These are phyloP conservation scores for Phodopus roborovskii DNA, from an alignment of 2,113 vertebrate species.

Conservation along the genomic window DNA sequence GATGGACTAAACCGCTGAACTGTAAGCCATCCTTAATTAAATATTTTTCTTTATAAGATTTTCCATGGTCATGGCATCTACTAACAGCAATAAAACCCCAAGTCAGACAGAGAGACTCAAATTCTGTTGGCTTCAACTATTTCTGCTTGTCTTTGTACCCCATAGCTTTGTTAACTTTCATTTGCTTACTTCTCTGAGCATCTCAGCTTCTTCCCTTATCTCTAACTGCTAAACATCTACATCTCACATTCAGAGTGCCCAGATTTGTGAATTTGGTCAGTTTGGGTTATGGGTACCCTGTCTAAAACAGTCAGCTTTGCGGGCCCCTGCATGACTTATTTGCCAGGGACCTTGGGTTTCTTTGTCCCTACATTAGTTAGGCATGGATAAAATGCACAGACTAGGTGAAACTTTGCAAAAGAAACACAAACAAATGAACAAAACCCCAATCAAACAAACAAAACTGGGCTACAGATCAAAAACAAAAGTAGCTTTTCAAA, in stretches of 20 bases:
- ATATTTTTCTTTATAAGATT: background rate
- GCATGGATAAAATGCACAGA: background rate
- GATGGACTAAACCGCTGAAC: background rate
- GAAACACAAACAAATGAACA: background rate
- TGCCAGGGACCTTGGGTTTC: background rate
- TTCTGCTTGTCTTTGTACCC: background rate
- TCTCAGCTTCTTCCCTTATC: background rate
- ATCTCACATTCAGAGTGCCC: background rate
- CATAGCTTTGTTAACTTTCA: background rate
- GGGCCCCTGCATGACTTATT: background rate
- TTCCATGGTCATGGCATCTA: background rate
- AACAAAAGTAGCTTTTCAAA: background rate
- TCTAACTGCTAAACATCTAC: background rate
- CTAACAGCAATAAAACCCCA: background rate
- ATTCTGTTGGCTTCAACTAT: background rate
- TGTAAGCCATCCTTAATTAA: background rate
- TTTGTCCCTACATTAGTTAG: background rate
- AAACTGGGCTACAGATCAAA: background rate
- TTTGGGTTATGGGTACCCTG: background rate
- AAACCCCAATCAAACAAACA: too few relatives aligned
- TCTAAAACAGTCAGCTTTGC: background rate
- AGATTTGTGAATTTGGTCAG: background rate
- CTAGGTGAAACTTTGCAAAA: background rate
- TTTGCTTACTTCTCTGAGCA: background rate
- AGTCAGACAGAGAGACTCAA: background rate